These are phyloP conservation scores for Toxonevra muliebris DNA, from an alignment of 2,888 invertebrate genomes.

Conservation along the genomic window DNA sequence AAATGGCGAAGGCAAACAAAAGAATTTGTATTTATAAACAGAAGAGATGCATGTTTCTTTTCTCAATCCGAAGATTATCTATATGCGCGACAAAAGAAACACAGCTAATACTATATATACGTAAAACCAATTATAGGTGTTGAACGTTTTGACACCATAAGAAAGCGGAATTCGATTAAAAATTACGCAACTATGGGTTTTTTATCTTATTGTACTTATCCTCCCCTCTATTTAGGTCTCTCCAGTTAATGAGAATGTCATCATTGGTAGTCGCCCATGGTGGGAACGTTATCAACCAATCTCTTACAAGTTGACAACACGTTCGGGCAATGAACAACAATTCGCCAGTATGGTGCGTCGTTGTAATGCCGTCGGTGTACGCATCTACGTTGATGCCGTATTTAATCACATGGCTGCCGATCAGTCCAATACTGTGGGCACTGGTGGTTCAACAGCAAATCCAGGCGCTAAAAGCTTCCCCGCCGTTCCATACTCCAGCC, in stretches of 20 bases:
- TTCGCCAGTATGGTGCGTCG: constrained; percentile 80
- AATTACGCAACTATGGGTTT: too few relatives aligned
- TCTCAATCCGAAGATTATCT: too few relatives aligned
- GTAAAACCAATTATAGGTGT: too few relatives aligned
- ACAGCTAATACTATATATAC: too few relatives aligned
- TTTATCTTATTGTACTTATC: too few relatives aligned
- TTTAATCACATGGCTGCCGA: constrained; percentile 85
- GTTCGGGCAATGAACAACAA: constrained; percentile 80
- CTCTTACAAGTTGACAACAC: constrained; percentile 78
- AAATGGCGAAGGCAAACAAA: neutral
- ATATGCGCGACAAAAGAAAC: too few relatives aligned
- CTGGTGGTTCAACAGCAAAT: constrained; percentile 72
- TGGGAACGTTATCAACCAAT: constrained; percentile 91
- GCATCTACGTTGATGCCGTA: constrained; percentile 85
- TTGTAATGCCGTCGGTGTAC: constrained; percentile 82
- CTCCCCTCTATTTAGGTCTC: constrained; percentile 67
- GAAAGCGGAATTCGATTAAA: too few relatives aligned
- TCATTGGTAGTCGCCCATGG: constrained; percentile 76
- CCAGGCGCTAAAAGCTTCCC: constrained; percentile 69
- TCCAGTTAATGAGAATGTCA: constrained; percentile 78
- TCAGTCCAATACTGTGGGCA: constrained; percentile 70
- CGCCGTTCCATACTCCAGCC: constrained; percentile 72
- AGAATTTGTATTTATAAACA: too few relatives aligned
- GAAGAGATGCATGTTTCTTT: too few relatives aligned
- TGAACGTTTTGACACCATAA: too few relatives aligned